Evolutionary conservation across 2,113 vertebrate genomes (phyloP).

Genomic region (Pteropus alecto): DNA sequence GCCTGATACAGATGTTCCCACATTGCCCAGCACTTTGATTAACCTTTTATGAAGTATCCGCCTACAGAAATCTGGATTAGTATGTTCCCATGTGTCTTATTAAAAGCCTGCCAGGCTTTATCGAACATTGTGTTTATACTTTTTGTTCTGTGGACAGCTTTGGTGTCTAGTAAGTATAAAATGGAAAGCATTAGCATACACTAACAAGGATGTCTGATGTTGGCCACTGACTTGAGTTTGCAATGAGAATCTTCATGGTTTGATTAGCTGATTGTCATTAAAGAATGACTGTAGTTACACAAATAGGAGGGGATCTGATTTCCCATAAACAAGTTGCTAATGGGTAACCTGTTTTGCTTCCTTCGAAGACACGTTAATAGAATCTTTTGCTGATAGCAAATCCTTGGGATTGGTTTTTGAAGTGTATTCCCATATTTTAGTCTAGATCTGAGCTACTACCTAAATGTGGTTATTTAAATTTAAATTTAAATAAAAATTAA

Average conservation of each 20-base stretch:
- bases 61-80: slow-evolving; percentile 63
- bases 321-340: slow-evolving; percentile 33
- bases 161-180: slow-evolving; percentile 78
- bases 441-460: neutral
- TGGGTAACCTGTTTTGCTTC: neutral
- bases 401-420: neutral
- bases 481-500: neutral
- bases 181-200: slow-evolving; percentile 41
- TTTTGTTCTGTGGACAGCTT: slow-evolving; percentile 64
- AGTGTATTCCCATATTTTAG: neutral
- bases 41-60: slow-evolving; percentile 71
- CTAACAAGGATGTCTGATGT: slow-evolving; percentile 63
- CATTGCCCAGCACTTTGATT: slow-evolving; percentile 67
- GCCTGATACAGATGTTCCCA: slow-evolving; percentile 65
- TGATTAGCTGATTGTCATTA: neutral
- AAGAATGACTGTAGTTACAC: neutral
- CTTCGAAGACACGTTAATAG: slow-evolving; percentile 1
- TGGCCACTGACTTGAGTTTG: slow-evolving; percentile 45
- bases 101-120: slow-evolving; percentile 77
- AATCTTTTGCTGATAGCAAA: neutral
- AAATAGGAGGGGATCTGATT: neutral
- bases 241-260: neutral
- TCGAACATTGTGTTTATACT: slow-evolving; percentile 68
- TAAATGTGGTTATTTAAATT: neutral
- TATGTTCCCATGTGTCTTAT: slow-evolving; percentile 71